These are phyloP conservation scores for Scolopax mira DNA, from an alignment of 2,113 vertebrate species.

Conservation along the genomic window DNA sequence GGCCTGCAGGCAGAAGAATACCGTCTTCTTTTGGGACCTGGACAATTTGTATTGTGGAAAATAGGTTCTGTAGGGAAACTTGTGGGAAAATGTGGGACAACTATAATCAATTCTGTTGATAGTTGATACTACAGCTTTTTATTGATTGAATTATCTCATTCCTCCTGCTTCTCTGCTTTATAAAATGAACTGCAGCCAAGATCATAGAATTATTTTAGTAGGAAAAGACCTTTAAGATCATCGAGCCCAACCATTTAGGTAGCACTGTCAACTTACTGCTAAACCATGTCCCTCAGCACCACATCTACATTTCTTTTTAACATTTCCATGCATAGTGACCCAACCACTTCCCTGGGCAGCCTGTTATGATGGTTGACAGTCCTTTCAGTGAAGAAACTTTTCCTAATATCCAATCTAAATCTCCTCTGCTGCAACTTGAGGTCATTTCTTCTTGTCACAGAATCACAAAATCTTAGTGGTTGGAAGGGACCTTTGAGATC, in stretches of 20 bases:
- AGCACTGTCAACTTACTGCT: background rate
- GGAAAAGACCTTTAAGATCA: background rate
- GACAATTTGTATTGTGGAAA: background rate
- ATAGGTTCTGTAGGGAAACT: background rate
- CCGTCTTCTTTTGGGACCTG: background rate
- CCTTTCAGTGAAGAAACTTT: background rate
- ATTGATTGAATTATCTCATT: background rate
- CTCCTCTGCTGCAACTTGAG: background rate
- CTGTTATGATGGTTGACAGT: background rate
- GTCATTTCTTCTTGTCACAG: background rate
- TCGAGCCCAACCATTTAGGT: background rate
- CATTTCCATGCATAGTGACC: background rate
- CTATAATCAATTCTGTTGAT: background rate
- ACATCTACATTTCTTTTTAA: background rate
- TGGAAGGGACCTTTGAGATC: too few relatives aligned
- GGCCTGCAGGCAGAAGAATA: background rate
- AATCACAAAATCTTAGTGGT: too few relatives aligned
- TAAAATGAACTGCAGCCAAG: background rate
- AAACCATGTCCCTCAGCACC: background rate
- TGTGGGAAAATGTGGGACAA: background rate
- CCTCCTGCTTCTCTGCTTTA: background rate
- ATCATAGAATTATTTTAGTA: background rate
- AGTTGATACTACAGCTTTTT: background rate
- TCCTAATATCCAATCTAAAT: background rate
- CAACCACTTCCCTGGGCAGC: background rate